Conservation (phyloP, 2,888 invertebrate species). For the Sphinx pinastri region DNA sequence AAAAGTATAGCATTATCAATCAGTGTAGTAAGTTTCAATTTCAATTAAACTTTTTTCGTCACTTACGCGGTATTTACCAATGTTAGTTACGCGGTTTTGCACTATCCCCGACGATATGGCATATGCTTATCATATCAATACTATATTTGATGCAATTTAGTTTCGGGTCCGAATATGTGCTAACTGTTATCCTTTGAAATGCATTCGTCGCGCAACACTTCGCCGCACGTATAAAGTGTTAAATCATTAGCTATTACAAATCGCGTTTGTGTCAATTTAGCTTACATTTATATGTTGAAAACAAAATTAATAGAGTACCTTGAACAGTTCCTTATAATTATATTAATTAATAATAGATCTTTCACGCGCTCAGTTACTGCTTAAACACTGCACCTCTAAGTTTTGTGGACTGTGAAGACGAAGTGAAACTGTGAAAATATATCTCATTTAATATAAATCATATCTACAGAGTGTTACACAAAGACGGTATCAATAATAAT, state of each 20-base stretch:
- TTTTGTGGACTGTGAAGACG: conserved; percentile 63
- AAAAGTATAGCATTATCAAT: too few relatives aligned
- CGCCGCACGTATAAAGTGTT: background rate
- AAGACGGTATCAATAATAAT: too few relatives aligned
- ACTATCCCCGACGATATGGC: too few relatives aligned
- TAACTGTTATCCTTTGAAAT: too few relatives aligned
- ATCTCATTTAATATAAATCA: conserved; percentile 24
- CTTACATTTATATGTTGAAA: conserved; percentile 28
- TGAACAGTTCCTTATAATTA: conserved; percentile 24
- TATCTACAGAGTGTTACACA: background rate
- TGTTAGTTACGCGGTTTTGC: too few relatives aligned
- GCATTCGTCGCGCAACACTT: background rate
- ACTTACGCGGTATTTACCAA: too few relatives aligned
- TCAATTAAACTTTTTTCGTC: too few relatives aligned
- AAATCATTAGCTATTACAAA: conserved; percentile 14
- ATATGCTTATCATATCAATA: too few relatives aligned
- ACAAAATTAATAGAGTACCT: conserved; percentile 28
- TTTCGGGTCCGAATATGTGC: too few relatives aligned
- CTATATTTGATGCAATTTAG: too few relatives aligned
- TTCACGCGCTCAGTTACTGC: conserved; percentile 43
- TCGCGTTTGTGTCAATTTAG: conserved; percentile 39
- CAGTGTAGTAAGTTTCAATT: too few relatives aligned
- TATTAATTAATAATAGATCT: conserved; percentile 30
- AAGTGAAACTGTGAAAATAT: conserved; percentile 44
- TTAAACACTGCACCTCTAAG: conserved; percentile 53